Conservation (phyloP, 2,888 invertebrate species). For the Napeogenes sylphis region DNA sequence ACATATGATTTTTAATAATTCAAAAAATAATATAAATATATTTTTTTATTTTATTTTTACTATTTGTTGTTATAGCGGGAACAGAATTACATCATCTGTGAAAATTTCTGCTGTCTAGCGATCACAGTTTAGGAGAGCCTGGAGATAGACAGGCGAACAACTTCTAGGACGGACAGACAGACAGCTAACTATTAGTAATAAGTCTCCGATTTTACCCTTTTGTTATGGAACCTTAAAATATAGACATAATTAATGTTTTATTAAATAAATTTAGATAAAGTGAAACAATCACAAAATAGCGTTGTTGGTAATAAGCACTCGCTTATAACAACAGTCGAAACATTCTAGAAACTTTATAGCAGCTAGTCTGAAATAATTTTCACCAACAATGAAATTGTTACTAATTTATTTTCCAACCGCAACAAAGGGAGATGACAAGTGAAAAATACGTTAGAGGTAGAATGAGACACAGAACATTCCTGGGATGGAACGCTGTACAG, state of each 20-base stretch:
- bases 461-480: conserved; percentile 8
- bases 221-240: too few species aligned
- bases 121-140: too few species aligned
- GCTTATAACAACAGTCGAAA: conserved; percentile 23
- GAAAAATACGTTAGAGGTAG: conserved; percentile 59
- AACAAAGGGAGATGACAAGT: conserved; percentile 76
- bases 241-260: background rate
- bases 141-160: too few species aligned
- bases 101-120: too few species aligned
- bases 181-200: too few species aligned
- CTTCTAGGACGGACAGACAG: too few species aligned
- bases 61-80: too few species aligned
- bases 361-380: conserved; percentile 52
- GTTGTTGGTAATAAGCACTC: conserved; percentile 13
- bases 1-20: too few species aligned
- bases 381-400: conserved; percentile 76
- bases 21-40: too few species aligned
- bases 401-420: conserved; percentile 75
- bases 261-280: background rate
- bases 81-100: too few species aligned
- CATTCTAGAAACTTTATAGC: conserved; percentile 28
- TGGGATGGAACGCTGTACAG: conserved; percentile 60
- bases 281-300: conserved; percentile 15
- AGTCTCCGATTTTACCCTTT: too few species aligned
- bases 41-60: too few species aligned